Evolutionary conservation across 2,888 invertebrate species (phyloP).

Genomic region (Serrognathus titanus): DNA sequence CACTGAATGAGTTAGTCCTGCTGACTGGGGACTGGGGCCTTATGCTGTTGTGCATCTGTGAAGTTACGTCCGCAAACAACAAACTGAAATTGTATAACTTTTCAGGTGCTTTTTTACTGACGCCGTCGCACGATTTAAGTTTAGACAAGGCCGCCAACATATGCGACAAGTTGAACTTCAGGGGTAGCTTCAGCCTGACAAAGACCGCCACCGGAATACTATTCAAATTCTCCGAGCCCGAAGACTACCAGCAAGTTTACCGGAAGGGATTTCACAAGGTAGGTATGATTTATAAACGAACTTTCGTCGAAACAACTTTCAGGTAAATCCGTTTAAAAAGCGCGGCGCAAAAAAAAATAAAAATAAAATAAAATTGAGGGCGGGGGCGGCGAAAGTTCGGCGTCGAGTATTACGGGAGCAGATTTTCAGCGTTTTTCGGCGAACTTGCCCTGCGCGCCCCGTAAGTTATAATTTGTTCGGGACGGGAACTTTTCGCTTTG

Average conservation of each 20-base stretch:
- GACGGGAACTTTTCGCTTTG: not conserved
- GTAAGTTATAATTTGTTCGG: too few species aligned
- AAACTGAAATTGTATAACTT: slow-evolving; percentile 3
- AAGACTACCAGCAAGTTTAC: slow-evolving; percentile 82
- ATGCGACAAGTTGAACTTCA: slow-evolving; percentile 86
- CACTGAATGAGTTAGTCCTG: too few species aligned
- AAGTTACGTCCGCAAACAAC: too few species aligned
- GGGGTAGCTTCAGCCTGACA: slow-evolving; percentile 80
- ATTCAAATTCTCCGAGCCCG: slow-evolving; percentile 83
- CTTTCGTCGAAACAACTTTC: not conserved
- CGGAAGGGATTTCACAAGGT: slow-evolving; percentile 77
- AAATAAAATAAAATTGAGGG: not conserved
- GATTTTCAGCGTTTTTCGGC: not conserved
- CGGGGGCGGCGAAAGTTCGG: not conserved
- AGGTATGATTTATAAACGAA: slow-evolving; percentile 9
- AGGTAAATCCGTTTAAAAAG: not conserved
- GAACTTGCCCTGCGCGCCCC: too few species aligned
- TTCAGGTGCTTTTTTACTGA: slow-evolving; percentile 74
- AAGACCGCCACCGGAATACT: slow-evolving; percentile 86
- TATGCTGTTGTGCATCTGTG: too few species aligned
- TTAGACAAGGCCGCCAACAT: slow-evolving; percentile 83
- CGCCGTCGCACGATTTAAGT: slow-evolving; percentile 81
- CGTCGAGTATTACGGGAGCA: not conserved
- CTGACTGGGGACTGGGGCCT: too few species aligned
- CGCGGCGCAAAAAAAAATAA: not conserved